Conservation (phyloP, 1,140 invertebrate genomes). For the Berghia stephanieae region DNA sequence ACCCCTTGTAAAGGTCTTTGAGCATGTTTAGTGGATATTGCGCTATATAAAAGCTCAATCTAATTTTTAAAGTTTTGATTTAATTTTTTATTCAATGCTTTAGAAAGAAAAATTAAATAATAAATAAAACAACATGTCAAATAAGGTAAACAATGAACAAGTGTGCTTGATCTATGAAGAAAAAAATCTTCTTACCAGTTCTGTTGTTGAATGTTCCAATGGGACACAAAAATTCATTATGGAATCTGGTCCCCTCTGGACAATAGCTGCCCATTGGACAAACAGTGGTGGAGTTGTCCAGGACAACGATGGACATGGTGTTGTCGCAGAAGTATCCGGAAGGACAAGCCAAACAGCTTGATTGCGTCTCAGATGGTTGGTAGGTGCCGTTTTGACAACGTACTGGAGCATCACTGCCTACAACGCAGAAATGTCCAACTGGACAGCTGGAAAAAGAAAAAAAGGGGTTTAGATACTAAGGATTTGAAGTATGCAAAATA, state of each 20-base stretch:
- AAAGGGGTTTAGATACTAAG: neutral
- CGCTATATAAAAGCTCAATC: too few species aligned
- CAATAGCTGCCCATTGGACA: slow-evolving; percentile 61
- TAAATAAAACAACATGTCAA: too few species aligned
- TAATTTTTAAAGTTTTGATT: too few species aligned
- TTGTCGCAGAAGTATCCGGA: slow-evolving; percentile 63
- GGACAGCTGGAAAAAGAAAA: slow-evolving; percentile 50
- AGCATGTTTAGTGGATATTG: too few species aligned
- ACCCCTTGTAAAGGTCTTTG: too few species aligned
- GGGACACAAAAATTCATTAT: slow-evolving; percentile 57
- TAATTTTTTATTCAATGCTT: too few species aligned
- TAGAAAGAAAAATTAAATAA: too few species aligned
- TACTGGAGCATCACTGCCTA: slow-evolving; percentile 43
- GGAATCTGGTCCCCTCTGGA: slow-evolving; percentile 53
- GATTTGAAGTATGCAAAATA: too few species aligned
- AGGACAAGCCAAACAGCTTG: slow-evolving; percentile 54
- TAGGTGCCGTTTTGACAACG: slow-evolving; percentile 61
- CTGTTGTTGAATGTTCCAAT: slow-evolving; percentile 61
- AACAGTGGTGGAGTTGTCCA: slow-evolving; percentile 58
- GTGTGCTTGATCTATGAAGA: too few species aligned
- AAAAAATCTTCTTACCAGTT: slow-evolving; percentile 45
- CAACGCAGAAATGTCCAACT: slow-evolving; percentile 57
- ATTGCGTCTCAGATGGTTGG: slow-evolving; percentile 54
- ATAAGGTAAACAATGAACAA: too few species aligned
- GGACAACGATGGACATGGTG: slow-evolving; percentile 52